Evolutionary conservation across 2,113 vertebrate genomes (phyloP), one percentile per base, ranked within the genome.

Genomic region (Phocoena sinus): DNA sequence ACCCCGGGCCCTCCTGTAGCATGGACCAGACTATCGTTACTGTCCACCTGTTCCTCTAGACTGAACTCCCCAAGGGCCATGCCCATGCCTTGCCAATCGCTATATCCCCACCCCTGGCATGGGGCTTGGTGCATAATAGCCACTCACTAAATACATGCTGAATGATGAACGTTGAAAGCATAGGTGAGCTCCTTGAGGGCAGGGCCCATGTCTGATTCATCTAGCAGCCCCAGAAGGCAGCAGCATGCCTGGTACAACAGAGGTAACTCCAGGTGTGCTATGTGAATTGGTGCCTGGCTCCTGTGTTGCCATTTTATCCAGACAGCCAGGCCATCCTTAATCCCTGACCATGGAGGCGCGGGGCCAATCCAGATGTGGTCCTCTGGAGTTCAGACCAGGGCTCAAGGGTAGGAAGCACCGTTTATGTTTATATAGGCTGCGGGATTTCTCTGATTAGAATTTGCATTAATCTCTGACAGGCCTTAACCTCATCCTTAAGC

Each of bases 401-500:
- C 44, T 96, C 60, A 17, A n/a, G 74, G 50, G 28, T 83, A 91
- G 56, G 38, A 89, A 74, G 38, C 38, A 56, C 4, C 14, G 0
- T 8, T 13, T 60, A 65, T 12, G 33, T 31, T 91, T 89, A 86
- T 28, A 56, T 23, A 85, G 10, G n/a, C 58, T 89, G 20, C 76
- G 23, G 36, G 44, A 12, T 47, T 94, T 95, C 92, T 84, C 71
- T 74, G 62, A 90, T 92, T 97, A 95, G 84, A 74, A 94, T 89
- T 65, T 79, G 20, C 60, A 93, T 82, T 91, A 76, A 84, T 92
- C 63, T 65, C 60, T 70, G 74, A 88, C 73, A 91, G 74, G 58
- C 60, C 81, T 53, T 97, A 95, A 89, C 82, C 85, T 96, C 53
- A 60, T 81, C 38, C 68, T 77, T 94, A 94, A 94, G 62, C 63